Evolutionary conservation across 2,797 vertebrate species (phyloP).

Genomic region (Manis javanica): DNA sequence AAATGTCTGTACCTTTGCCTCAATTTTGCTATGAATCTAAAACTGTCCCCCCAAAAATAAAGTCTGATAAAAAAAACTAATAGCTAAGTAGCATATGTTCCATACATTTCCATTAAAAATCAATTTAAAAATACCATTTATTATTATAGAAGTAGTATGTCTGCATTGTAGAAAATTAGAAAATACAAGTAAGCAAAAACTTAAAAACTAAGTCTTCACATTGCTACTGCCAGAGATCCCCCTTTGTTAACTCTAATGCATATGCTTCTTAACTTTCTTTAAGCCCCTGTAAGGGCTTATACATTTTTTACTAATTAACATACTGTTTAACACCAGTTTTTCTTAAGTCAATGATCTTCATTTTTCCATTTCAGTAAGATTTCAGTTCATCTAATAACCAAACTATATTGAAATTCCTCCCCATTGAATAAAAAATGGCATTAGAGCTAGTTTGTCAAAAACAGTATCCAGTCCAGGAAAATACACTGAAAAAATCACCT

Average conservation of each 20-base stretch:
- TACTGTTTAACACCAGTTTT: not conserved
- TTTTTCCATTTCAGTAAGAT: conserved; percentile 38
- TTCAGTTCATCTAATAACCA: not conserved
- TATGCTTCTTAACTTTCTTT: not conserved
- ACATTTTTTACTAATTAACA: not conserved
- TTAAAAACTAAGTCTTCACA: not conserved
- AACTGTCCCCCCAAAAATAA: not conserved
- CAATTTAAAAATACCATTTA: conserved; percentile 12
- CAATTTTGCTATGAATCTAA: not conserved
- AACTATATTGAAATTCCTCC: not conserved
- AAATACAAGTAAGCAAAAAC: not conserved
- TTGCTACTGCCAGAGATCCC: not conserved
- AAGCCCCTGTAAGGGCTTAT: not conserved
- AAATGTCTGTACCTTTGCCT: not conserved
- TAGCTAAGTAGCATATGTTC: not conserved
- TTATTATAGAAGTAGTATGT: not conserved
- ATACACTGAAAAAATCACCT: not conserved
- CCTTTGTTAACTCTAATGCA: not conserved
- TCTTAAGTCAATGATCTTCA: conserved; percentile 16
- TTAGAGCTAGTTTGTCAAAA: conserved; percentile 26
- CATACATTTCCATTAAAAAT: conserved; percentile 4
- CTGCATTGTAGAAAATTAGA: not conserved
- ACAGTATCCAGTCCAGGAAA: not conserved
- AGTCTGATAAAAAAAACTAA: not conserved
- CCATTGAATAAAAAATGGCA: not conserved